Conservation (phyloP, 2,888 invertebrate genomes). For the Ophion ellenae region DNA sequence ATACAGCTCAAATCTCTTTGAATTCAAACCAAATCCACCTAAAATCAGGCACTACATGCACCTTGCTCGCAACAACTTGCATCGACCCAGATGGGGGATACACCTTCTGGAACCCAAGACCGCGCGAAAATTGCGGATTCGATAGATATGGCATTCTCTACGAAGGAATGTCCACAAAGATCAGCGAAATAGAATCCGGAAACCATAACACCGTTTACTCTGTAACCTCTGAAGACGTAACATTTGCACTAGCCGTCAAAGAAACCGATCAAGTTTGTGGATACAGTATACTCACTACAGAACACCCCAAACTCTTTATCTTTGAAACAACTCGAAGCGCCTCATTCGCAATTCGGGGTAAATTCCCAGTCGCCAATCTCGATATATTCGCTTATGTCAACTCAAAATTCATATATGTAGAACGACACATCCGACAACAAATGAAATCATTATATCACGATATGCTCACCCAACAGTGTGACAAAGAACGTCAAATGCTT, state of each 20-base stretch:
- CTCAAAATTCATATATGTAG: no score
- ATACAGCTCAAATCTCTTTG: not conserved
- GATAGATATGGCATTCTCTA: constrained; percentile 49
- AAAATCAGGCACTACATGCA: not conserved
- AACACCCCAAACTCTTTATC: constrained; percentile 39
- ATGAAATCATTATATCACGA: no score
- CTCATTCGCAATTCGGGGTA: constrained; percentile 9
- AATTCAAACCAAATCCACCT: not conserved
- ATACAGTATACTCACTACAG: constrained; percentile 9
- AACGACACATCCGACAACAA: no score
- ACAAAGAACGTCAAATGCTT: not conserved
- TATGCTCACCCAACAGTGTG: no score
- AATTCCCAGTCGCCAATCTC: constrained; percentile 25
- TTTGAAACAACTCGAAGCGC: constrained; percentile 20
- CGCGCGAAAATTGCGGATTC: constrained; percentile 37
- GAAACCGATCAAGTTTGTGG: constrained; percentile 30
- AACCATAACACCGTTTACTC: constrained; percentile 14
- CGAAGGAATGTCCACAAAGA: constrained; percentile 50
- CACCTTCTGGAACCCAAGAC: constrained; percentile 39
- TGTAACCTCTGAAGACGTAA: not conserved
- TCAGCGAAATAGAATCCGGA: not conserved
- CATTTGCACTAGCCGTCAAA: constrained; percentile 12
- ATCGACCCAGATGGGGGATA: not conserved
- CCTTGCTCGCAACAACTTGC: not conserved
- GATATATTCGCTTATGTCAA: constrained; percentile 37